Percentiles rank a stretch among this genome's conserved stretches.
Evolutionary conservation across 2,113 vertebrate species (phyloP).

Genomic region (Ophiodon elongatus): DNA sequence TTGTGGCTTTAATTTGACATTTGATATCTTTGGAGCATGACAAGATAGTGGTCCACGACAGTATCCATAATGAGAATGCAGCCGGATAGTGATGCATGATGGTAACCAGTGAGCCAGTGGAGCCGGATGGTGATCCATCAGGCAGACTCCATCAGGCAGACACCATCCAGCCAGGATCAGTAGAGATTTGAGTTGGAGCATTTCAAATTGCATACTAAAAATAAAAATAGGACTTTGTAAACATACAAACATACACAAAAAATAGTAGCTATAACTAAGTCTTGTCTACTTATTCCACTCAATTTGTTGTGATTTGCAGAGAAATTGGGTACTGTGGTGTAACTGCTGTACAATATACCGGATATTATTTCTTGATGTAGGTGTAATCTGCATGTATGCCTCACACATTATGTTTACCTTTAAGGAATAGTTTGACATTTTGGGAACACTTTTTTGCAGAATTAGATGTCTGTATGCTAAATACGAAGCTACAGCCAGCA

Average conservation of each 20-base stretch:
- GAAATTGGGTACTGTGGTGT: neutral
- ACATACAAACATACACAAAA: neutral
- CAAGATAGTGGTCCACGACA: slow-evolving; percentile 53
- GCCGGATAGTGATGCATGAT: slow-evolving; percentile 59
- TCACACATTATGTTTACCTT: neutral
- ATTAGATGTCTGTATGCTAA: neutral
- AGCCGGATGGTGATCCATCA: slow-evolving; percentile 61
- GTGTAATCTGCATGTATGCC: neutral
- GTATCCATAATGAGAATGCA: slow-evolving; percentile 52
- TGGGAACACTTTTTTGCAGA: too few relatives aligned
- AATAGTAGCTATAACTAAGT: neutral
- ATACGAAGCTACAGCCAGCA: neutral
- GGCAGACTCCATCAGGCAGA: slow-evolving; percentile 62
- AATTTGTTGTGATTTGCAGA: neutral
- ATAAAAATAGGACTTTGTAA: neutral
- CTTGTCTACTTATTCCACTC: neutral
- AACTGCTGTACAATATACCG: neutral
- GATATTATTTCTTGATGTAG: neutral
- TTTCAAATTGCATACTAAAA: neutral
- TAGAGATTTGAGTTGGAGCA: slow-evolving; percentile 12
- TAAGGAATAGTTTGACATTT: neutral
- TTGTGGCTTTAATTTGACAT: slow-evolving; percentile 45
- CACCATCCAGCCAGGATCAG: slow-evolving; percentile 34
- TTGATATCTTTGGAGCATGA: slow-evolving; percentile 46
- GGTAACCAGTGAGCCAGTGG: slow-evolving; percentile 44